Base-by-base conservation (phyloP, 2,888 invertebrate species). In the Eupithecia abbreviata region DNA sequence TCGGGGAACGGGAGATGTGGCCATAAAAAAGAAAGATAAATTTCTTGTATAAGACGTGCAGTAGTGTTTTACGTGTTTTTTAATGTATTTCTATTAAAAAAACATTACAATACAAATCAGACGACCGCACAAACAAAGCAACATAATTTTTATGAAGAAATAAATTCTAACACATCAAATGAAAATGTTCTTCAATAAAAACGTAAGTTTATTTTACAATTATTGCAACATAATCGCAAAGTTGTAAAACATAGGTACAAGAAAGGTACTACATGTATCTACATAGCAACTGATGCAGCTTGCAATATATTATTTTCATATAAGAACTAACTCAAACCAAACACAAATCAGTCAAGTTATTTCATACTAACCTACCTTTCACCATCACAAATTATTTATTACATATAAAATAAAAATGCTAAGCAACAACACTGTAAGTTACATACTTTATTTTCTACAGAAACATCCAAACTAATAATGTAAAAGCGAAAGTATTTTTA, bases 181-280 rank as follows among this genome's bases (percentile, higher is more conserved):
- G 10, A 62, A 62, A 45, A 72, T 47, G 75, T 79, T 84, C 78
- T 65, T 82, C 65, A 69, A 72, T 72, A 85, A 79, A 83, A 84
- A 83, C 77, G 85, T 85, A 82, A 83, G 84, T 68, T 18, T 66
- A 41, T 58, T 58, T 58, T 66, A 15, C 65, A 41, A 73, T 12
- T 69, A 77, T 74, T 72, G 49, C 18, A 45, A 45, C 58, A 72
- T 62, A 5, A 55, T 58, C 55, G 18, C 55, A 9, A 58, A 58
- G 55, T 58, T 58, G 18, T 58, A 18, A 58, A 58, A 51, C 51
- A 2, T 51, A 51, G 13, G 51, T 51, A 55, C n/a, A n/a, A n/a
- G 55, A 51, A 55, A 55, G 55, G 55, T 51, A 51, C 15, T 51
- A 51, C 15, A 3, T 15, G 2, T 71, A 18, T 4, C 13, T 51